Base-by-base conservation (phyloP, 1,140 invertebrate genomes). In the Calosoma granatense region DNA sequence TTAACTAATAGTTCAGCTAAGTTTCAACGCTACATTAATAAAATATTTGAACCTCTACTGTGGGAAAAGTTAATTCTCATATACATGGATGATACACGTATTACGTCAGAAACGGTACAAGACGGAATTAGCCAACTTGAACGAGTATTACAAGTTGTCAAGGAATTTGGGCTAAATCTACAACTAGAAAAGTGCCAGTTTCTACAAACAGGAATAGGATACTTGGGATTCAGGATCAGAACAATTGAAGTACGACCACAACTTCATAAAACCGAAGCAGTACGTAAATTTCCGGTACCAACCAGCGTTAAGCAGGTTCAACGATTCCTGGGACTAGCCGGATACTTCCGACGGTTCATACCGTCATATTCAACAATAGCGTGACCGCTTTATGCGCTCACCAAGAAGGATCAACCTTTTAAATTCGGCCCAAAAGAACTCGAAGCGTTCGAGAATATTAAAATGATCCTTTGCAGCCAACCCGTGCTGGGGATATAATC, bases 401-500 rank as follows among this genome's bases (percentile, higher is more conserved):
- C 63, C 19, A 61, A 59, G 17, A 61, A 63, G 30, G 55, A 54
- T 1, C 22, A 11, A 0, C 17, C 3, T 3, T 65, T 65, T 58
- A 52, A 12, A 1, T 66, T 61, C 39, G 51, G 17, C 9, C 3
- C 22, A 14, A 19, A 54, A 52, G 22, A 65, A 53, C 2, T 55
- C 22, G 1, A 61, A 22, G 56, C 58, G 15, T 66, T 68, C 54
- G 43, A 65, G 39, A 56, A 2, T n/a, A 30, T 62, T 2, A 60
- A 62, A 17, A 20, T 23, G 14, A 17, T 59, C 20, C 23, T 64
- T n/a, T 51, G 51, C 2, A 57, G 61, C 20, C 60, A 68, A 51
- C 68, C 70, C 14, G 66, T 74, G 11, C 54, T 72, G 14, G 63
- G 59, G 22, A 67, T 75, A 21, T 72, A 64, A 60, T 53, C 70